These are phyloP conservation scores for Ailurus styani DNA, from an alignment of 2,113 vertebrate genomes.

Conservation along the genomic window DNA sequence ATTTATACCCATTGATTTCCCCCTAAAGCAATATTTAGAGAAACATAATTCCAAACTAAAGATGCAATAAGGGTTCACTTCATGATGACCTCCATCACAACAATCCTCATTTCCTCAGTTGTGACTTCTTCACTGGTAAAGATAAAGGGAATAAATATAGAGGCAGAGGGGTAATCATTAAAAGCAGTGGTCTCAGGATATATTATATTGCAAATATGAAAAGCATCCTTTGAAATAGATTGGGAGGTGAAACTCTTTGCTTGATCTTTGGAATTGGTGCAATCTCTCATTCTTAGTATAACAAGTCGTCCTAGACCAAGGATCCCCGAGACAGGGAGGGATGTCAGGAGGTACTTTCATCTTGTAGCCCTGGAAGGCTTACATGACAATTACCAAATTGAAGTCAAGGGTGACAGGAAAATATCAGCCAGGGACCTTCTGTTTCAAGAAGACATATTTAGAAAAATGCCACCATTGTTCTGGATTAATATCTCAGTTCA, in stretches of 20 bases:
- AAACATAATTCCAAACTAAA: constrained; percentile 40
- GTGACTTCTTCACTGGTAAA: not conserved
- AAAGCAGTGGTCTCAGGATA: not conserved
- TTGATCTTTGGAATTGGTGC: not conserved
- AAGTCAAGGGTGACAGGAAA: constrained; percentile 25
- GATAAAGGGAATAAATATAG: not conserved
- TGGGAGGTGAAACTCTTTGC: not conserved
- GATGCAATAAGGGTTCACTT: not conserved
- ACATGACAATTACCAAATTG: constrained; percentile 29
- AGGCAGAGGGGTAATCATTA: not conserved
- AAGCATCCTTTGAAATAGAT: not conserved
- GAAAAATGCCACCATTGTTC: not conserved
- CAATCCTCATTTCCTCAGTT: not conserved
- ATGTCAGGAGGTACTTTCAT: not conserved
- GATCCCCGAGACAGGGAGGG: not conserved
- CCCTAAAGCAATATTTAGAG: constrained; percentile 38
- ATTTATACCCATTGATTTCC: constrained; percentile 42
- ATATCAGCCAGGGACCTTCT: not conserved
- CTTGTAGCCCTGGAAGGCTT: not conserved
- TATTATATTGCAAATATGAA: not conserved
- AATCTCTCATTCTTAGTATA: not conserved
- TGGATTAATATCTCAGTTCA: not conserved
- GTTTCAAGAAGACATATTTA: not conserved
- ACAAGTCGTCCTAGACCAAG: not conserved
- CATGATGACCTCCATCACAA: not conserved